Conservation (phyloP, 2,888 invertebrate species). For the Tinea trinotella region DNA sequence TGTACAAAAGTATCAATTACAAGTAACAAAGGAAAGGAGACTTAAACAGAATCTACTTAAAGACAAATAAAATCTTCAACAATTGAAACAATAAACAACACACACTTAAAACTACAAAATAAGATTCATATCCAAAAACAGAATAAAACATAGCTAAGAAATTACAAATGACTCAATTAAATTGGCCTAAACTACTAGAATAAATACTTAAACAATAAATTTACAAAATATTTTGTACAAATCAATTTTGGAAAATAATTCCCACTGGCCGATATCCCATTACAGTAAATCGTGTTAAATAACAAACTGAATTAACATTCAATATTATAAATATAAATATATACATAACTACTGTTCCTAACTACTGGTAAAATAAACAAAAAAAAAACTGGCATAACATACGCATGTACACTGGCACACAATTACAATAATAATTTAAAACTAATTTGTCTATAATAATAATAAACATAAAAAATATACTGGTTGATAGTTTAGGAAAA, state of each 20-base stretch:
- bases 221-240: slow-evolving; percentile 49
- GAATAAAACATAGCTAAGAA: slow-evolving; percentile 29
- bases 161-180: slow-evolving; percentile 54
- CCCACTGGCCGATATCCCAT: slow-evolving; percentile 61
- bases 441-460: slow-evolving; percentile 23
- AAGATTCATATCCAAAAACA: slow-evolving; percentile 10
- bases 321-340: background rate
- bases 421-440: slow-evolving; percentile 13
- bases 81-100: slow-evolving; percentile 3
- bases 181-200: slow-evolving; percentile 37
- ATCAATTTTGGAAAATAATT: slow-evolving; percentile 62
- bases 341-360: slow-evolving; percentile 36
- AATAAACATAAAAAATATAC: slow-evolving; percentile 57
- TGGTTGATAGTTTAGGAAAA: background rate
- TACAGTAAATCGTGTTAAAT: background rate
- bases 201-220: slow-evolving; percentile 51
- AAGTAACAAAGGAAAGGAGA: slow-evolving; percentile 35
- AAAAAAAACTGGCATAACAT: slow-evolving; percentile 31
- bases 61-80: slow-evolving; percentile 4
- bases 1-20: slow-evolving; percentile 39
- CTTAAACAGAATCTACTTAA: slow-evolving; percentile 19
- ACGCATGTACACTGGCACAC: slow-evolving; percentile 25
- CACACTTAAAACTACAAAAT: slow-evolving; percentile 11
- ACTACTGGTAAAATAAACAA: slow-evolving; percentile 32
- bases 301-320: background rate